phyloP scores from a whole-genome alignment of 1,140 invertebrate species.

The Lasaia peninsularis region DNA sequence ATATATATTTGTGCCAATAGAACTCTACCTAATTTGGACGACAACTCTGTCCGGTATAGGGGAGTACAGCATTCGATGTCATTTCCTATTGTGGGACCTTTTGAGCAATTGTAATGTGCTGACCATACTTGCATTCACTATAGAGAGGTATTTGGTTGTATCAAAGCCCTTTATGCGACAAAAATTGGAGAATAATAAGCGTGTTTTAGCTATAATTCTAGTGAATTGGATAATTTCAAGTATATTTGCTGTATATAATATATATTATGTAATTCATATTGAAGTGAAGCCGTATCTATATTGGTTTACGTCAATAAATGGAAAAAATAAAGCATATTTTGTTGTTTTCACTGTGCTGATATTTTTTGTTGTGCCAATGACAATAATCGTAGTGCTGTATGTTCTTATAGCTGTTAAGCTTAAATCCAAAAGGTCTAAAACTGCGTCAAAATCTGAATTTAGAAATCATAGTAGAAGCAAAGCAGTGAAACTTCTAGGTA shows the following conservation, averaged over 20 bases:
- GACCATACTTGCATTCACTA: constrained; percentile 88
- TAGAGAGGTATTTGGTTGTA: constrained; percentile 88
- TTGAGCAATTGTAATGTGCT: constrained; percentile 95
- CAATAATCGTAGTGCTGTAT: constrained; percentile 88
- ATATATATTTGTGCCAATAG: neutral
- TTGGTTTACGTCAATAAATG: constrained; percentile 74
- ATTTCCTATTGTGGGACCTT: constrained; percentile 85
- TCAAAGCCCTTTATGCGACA: constrained; percentile 86
- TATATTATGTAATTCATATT: constrained; percentile 82
- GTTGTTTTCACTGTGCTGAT: constrained; percentile 89
- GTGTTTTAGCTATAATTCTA: constrained; percentile 84
- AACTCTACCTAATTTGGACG: neutral
- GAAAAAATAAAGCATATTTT: constrained; percentile 77
- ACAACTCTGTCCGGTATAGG: neutral
- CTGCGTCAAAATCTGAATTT: constrained; percentile 42
- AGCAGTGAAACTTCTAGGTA: constrained; percentile 79
- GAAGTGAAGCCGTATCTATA: constrained; percentile 69
- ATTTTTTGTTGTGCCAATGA: constrained; percentile 91
- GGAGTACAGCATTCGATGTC: neutral
- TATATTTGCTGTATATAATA: constrained; percentile 87
- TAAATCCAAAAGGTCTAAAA: constrained; percentile 79
- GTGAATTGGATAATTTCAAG: constrained; percentile 84
- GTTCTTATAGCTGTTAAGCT: constrained; percentile 88
- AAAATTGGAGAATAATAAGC: constrained; percentile 87
- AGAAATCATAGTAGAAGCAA: constrained; percentile 71